Conservation (phyloP, 2,888 invertebrate species). For the Allacma fusca region DNA sequence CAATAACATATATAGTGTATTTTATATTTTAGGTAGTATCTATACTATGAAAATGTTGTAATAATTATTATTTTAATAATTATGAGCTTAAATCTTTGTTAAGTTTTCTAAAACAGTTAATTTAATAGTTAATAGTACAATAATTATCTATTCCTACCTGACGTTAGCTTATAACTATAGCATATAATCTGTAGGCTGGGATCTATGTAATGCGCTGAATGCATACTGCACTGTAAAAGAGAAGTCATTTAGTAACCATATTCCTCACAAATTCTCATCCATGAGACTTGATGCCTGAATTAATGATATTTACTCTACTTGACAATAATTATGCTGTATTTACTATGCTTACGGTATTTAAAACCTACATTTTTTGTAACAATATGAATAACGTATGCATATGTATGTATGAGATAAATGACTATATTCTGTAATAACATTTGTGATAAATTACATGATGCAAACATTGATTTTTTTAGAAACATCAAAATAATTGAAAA, state of each 20-base stretch:
- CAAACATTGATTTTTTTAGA: background rate
- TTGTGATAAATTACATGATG: slow-evolving; percentile 12
- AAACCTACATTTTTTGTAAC: background rate
- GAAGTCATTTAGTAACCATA: background rate
- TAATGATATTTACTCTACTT: background rate
- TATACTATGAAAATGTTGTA: background rate
- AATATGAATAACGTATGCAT: background rate
- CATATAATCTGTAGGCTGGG: slow-evolving; percentile 1
- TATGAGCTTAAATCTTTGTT: slow-evolving; percentile 1
- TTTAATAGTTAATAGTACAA: background rate
- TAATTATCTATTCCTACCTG: background rate
- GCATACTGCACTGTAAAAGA: slow-evolving; percentile 13
- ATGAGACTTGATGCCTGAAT: too few relatives aligned
- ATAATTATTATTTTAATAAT: background rate
- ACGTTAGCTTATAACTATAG: background rate
- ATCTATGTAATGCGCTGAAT: slow-evolving; percentile 12
- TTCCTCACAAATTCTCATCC: background rate
- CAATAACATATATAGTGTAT: slow-evolving; percentile 14
- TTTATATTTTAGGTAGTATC: background rate
- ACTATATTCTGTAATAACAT: slow-evolving; percentile 8
- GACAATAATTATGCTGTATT: background rate
- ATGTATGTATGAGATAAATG: slow-evolving; percentile 16
- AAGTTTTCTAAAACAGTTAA: background rate
- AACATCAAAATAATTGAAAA: slow-evolving; percentile 2
- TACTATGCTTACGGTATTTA: background rate